Evolutionary conservation across 2,113 vertebrate genomes (phyloP), one percentile per base, ranked within the genome.

Genomic region (Anser cygnoides): DNA sequence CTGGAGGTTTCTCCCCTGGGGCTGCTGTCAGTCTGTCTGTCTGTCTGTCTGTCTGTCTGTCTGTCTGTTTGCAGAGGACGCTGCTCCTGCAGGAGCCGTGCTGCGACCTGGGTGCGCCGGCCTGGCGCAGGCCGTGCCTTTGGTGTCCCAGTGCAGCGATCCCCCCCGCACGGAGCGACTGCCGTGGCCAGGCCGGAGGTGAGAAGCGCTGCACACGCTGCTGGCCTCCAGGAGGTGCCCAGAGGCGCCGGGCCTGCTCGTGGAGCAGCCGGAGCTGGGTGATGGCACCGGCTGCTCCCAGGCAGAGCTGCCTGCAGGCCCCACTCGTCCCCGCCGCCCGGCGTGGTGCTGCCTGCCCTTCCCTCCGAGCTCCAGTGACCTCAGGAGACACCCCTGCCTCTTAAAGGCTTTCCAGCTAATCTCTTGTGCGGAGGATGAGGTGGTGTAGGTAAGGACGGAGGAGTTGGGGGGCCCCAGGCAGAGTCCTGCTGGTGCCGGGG

Each of bases 291-390:
- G 50, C 21, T 5, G 19, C 23, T 29, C 84, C 49, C 10, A 1
- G 20, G 75, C 37, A 18, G 23, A 50, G 58, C 7, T 2, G 4
- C 37, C 33, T 2, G 3, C 43, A 2, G 26, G 43, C 31, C 20
- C 5, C 66, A 15, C 49, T 18, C 2, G 35, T 55, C 20, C 55
- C 26, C 23, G 3, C 26, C 11, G 13, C 52, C 37, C n/a, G 0
- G 23, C 5, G 10, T 8, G 18, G 31, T 22, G 41, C 41, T 2
- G 1, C 15, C 14, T 3, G 9, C 21, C 77, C 37, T 59, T n/a
- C 35, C 65, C 29, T 0, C 19, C 20, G 1, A 0, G 18, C 57
- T 33, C 52, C 0, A 2, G 1, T 7, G 37, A 4, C 57, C 57
- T 55, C 31, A 0, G 39, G 26, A 5, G 52, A 4, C 62, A 41